Evolutionary conservation across 2,888 invertebrate genomes (phyloP).

Genomic region (Drosophila paramelanica): DNA sequence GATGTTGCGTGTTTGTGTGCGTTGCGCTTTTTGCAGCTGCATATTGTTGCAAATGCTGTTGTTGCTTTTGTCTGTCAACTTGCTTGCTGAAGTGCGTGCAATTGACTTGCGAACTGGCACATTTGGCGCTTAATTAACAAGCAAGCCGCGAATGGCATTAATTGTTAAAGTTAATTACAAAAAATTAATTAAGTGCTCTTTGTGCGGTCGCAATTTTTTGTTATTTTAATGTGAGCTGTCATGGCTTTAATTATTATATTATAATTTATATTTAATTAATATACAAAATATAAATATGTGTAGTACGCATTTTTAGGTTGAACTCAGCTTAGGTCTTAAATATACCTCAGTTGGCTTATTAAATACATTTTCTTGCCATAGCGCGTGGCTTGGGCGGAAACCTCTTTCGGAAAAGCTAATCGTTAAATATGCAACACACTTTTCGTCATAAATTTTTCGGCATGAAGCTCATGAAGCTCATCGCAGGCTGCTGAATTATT

Average conservation of each 20-base stretch:
- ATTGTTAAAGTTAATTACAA: slow-evolving; percentile 34
- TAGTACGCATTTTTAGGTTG: no score
- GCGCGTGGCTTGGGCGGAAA: slow-evolving; percentile 15
- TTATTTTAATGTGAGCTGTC: background rate
- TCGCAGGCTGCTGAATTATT: slow-evolving; percentile 60
- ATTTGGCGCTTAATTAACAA: slow-evolving; percentile 58
- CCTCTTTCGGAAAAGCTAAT: slow-evolving; percentile 9
- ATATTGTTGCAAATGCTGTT: slow-evolving; percentile 36
- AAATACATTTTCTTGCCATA: slow-evolving; percentile 25
- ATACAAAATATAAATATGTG: no score
- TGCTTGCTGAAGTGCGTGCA: slow-evolving; percentile 57
- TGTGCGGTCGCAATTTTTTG: background rate
- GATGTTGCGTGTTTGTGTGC: slow-evolving; percentile 59
- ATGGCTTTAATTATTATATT: background rate
- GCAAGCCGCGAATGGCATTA: slow-evolving; percentile 25
- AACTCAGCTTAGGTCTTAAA: background rate
- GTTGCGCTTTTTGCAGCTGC: slow-evolving; percentile 25
- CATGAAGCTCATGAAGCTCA: slow-evolving; percentile 28
- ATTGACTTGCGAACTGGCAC: slow-evolving; percentile 63
- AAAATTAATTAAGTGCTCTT: background rate
- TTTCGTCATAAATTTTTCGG: slow-evolving; percentile 60
- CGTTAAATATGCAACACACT: slow-evolving; percentile 70
- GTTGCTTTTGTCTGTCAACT: slow-evolving; percentile 49
- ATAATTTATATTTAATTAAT: background rate
- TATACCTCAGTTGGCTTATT: slow-evolving; percentile 2